Conservation (phyloP, 2,888 invertebrate genomes). For the Cephus spinipes region DNA sequence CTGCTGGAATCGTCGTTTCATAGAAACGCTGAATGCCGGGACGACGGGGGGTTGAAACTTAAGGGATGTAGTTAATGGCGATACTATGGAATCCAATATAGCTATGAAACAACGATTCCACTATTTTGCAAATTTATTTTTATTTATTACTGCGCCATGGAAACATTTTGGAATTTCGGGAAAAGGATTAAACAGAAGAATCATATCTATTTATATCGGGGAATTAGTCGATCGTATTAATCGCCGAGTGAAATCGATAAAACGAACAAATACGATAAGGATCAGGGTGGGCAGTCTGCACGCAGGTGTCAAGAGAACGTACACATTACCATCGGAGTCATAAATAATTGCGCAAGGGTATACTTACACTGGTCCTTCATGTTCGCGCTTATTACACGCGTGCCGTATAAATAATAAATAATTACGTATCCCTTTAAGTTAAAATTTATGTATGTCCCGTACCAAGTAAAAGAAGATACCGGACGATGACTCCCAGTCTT, state of each 20-base stretch:
- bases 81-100: neutral
- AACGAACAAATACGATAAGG: neutral
- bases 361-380: neutral
- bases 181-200: too few species aligned
- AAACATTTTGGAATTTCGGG: too few species aligned
- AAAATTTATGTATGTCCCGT: neutral
- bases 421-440: constrained; percentile 7
- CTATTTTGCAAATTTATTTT: neutral
- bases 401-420: constrained; percentile 28
- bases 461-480: neutral
- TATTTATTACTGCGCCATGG: neutral
- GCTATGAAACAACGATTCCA: neutral
- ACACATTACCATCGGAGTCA: neutral
- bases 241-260: neutral
- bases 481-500: neutral
- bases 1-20: constrained; percentile 1
- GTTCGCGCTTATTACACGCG: constrained; percentile 21
- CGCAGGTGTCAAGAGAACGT: neutral
- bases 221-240: neutral
- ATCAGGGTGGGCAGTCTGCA: neutral
- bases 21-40: neutral
- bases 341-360: neutral
- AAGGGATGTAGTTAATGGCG: neutral
- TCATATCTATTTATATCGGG: neutral
- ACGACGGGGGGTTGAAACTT: neutral